Evolutionary conservation across 2,888 invertebrate species (phyloP), one percentile per base, ranked within the genome.

Genomic region (Drosophila planitibia): DNA sequence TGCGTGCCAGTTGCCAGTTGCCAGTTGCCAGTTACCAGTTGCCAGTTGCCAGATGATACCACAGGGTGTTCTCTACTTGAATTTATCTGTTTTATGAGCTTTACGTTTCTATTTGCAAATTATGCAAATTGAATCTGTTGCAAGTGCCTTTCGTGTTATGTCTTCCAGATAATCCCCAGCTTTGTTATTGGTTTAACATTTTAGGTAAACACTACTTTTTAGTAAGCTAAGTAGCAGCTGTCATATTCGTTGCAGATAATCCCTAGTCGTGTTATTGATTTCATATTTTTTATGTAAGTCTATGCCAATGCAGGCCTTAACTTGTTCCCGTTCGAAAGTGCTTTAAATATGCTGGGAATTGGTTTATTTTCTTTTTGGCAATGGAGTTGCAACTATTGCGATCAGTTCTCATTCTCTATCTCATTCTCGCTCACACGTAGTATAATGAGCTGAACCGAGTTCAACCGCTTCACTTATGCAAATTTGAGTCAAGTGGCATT

Each of bases 381-480:
- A 12, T 44, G 41, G n/a, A 41, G n/a, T n/a, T 10, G n/a, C 41
- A 41, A n/a, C 41, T 39, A n/a, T 39, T 39, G 39, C 19, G 39
- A n/a, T n/a, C 4, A 12, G 33, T 12, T 35, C 22, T 16, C 47
- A 16, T 7, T 37, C 30, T 22, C 22, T 22, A 22, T 22, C 22
- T 22, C 19, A 16, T 25, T 49, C 35, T 60, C n/a, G 7, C 0
- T 37, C n/a, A 16, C 37, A 30, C 16, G 14, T 41, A n/a, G 30
- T 16, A 19, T 39, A 61, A 61, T 57, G 37, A 61, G 59, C 58
- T 37, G 30, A 37, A 32, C 30, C 22, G 25, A 47, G 37, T n/a
- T 39, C 10, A 39, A 61, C 22, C 39, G 61, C 37, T 10, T 22
- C 19, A 61, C 39, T 32, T 33, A 61, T 61, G 61, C 58, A 57